Conservation (phyloP, 2,797 vertebrate genomes). For the Numenius phaeopus region DNA sequence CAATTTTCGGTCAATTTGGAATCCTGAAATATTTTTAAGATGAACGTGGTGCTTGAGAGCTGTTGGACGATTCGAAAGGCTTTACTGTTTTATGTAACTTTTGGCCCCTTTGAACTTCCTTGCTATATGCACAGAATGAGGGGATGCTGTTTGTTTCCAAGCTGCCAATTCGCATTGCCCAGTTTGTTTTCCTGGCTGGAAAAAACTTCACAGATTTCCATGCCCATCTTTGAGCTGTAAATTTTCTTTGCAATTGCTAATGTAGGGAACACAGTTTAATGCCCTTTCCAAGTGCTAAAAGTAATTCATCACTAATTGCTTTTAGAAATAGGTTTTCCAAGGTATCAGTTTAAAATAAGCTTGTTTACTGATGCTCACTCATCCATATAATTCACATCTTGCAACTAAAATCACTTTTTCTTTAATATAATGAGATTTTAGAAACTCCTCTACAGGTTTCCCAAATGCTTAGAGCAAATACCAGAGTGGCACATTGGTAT, state of each 20-base stretch:
- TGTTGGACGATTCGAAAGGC: not conserved
- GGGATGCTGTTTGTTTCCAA: not conserved
- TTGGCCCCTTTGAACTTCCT: not conserved
- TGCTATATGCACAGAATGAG: not conserved
- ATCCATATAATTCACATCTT: slow-evolving; percentile 39
- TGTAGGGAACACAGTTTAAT: not conserved
- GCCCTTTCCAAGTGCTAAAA: slow-evolving; percentile 4
- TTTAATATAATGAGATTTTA: slow-evolving; percentile 9
- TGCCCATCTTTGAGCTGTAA: not conserved
- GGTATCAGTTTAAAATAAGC: slow-evolving; percentile 19
- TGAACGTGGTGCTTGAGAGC: not conserved
- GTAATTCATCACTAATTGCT: slow-evolving; percentile 64
- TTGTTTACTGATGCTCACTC: slow-evolving; percentile 61
- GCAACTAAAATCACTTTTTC: slow-evolving; percentile 45
- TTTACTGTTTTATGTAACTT: not conserved
- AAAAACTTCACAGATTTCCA: not conserved
- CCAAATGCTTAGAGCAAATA: not conserved
- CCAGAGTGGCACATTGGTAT: not conserved
- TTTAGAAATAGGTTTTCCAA: slow-evolving; percentile 55
- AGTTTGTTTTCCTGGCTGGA: not conserved
- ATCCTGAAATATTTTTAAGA: not conserved
- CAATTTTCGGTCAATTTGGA: not conserved
- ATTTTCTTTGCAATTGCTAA: not conserved
- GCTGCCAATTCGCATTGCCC: not conserved
- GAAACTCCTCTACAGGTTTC: not conserved